These are phyloP conservation scores for Tetragnatha versicolor DNA, from an alignment of 1,140 invertebrate species.

Conservation along the genomic window DNA sequence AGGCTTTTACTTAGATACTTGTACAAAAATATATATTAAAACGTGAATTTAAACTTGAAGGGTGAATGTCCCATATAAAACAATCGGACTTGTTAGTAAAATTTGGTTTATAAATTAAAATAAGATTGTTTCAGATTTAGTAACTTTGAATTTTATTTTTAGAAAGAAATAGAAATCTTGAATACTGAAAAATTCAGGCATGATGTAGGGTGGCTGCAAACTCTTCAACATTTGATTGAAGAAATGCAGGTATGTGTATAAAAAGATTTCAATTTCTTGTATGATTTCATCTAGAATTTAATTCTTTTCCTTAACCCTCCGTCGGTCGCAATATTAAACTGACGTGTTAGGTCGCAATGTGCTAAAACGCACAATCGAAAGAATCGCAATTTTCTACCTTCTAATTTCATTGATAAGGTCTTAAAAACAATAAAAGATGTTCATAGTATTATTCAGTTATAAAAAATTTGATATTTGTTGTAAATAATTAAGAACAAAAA, in stretches of 20 bases:
- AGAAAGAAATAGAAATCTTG: slow-evolving; percentile 91
- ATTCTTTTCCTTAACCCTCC: background rate
- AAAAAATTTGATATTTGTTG: no score
- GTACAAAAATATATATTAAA: no score
- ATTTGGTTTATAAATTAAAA: background rate
- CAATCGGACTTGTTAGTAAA: background rate
- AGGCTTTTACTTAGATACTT: no score
- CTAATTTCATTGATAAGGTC: no score
- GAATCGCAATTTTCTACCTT: no score
- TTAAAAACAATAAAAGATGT: no score
- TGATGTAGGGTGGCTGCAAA: slow-evolving; percentile 90
- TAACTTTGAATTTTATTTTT: slow-evolving; percentile 61
- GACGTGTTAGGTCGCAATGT: background rate
- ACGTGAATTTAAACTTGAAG: no score
- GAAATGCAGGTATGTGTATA: slow-evolving; percentile 63
- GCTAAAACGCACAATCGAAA: no score
- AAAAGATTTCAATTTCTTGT: background rate
- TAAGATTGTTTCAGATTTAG: background rate
- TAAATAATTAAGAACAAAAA: no score
- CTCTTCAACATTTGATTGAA: slow-evolving; percentile 90
- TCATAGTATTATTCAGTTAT: no score
- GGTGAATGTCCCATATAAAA: no score
- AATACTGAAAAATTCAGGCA: slow-evolving; percentile 85
- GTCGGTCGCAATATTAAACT: no score
- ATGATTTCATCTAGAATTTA: slow-evolving; percentile 7